These are phyloP conservation scores for Corythornis madagascariensis DNA, from an alignment of 2,113 vertebrate species.

Conservation along the genomic window DNA sequence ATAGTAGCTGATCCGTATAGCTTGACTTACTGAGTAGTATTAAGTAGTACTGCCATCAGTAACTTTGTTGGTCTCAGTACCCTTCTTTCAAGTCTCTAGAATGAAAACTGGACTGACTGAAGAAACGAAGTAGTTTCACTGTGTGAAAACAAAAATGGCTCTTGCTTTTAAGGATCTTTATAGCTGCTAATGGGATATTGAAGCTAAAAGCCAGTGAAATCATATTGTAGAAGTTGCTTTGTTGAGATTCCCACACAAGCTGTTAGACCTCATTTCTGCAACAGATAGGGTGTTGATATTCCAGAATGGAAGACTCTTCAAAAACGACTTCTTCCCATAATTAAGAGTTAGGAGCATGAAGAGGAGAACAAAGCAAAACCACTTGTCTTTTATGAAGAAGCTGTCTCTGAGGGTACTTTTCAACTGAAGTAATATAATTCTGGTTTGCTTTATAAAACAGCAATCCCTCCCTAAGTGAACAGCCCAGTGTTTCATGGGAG, in stretches of 20 bases:
- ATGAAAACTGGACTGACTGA: not conserved
- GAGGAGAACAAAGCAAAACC: not conserved
- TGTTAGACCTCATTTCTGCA: not conserved
- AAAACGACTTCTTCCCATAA: not conserved
- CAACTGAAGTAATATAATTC: not conserved
- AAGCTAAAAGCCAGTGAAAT: not conserved
- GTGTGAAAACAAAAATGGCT: not conserved
- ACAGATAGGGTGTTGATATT: not conserved
- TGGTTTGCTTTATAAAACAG: not conserved
- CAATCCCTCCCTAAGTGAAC: not conserved
- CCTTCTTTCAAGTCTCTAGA: not conserved
- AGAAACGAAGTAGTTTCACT: not conserved
- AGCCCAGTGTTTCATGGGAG: not conserved
- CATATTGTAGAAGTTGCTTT: not conserved
- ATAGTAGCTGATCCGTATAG: not conserved
- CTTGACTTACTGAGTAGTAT: not conserved
- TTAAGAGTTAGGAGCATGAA: not conserved
- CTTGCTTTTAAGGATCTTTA: not conserved
- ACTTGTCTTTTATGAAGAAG: not conserved
- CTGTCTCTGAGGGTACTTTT: not conserved
- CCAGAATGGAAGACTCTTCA: not conserved
- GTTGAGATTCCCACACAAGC: not conserved
- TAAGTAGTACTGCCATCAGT: not conserved
- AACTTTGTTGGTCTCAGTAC: not conserved
- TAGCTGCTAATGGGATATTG: not conserved